Evolutionary conservation across 2,113 vertebrate genomes (phyloP), one percentile per base, ranked within the genome.

Genomic region (Rhabdornis inornatus): DNA sequence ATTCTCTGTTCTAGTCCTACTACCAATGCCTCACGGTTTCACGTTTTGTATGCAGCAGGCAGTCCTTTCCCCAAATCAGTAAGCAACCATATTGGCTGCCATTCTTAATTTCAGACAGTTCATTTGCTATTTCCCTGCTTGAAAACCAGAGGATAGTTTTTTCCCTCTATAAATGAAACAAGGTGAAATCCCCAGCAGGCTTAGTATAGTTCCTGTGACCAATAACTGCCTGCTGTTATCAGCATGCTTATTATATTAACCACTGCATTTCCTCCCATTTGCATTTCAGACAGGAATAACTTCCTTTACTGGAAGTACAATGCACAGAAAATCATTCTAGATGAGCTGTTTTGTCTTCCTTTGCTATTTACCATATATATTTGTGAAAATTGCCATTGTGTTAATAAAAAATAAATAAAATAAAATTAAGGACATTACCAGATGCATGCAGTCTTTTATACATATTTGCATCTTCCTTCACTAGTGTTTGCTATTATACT

Each of bases 31-130:
- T 83, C 53, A 23, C 21, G 28, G 20, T 81, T 90, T 82, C 37
- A 77, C 55, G 24, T 72, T 72, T 69, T 81, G 28, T 55, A 12
- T 82, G 53, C 40, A 84, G 39, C 65, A 70, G 72, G 33, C 60
- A 91, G 23, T 30, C 40, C 31, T 92, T 75, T 90, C 33, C 39
- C 28, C 40, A 87, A 60, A 78, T 69, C 59, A 37, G 15, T 4
- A 4, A 94, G 40, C 35, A 93, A 8, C 52, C 17, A 13, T 18
- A 33, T 77, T 92, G 0, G 0, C 49, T 92, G 68, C 68, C 68
- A 76, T 90, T 96, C 91, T 90, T 94, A 76, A 91, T 94, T 83
- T 94, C 64, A 56, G 44, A 44, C 27, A 53, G 42, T 77, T 95
- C 49, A 79, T 92, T 94, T 91, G 40, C 47, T 74, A 40, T 85